Conservation (phyloP, 2,888 invertebrate genomes). For the Pristionchus japonicus region DNA sequence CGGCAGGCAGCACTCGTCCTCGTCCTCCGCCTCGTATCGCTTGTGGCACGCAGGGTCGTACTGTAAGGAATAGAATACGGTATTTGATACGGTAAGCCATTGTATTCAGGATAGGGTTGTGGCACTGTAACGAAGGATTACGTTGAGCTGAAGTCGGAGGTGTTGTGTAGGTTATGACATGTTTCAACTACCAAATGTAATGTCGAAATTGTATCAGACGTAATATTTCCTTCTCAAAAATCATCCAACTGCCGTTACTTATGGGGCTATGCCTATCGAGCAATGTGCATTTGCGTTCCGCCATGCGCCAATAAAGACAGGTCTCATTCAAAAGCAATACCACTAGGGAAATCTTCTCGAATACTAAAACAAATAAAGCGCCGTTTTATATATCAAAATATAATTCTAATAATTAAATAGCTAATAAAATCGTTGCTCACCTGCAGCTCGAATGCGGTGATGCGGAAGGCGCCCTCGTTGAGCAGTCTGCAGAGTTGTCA, state of each 20-base stretch:
- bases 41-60: slow-evolving; percentile 45
- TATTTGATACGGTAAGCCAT: too few species aligned
- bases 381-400: too few species aligned
- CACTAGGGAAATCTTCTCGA: too few species aligned
- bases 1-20: slow-evolving; percentile 24
- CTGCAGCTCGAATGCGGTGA: slow-evolving; percentile 42
- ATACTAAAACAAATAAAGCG: neutral
- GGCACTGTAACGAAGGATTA: neutral
- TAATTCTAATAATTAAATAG: neutral
- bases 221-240: too few species aligned
- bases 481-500: slow-evolving; percentile 21
- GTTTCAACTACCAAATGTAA: too few species aligned
- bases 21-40: slow-evolving; percentile 43
- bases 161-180: too few species aligned
- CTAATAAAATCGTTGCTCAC: neutral
- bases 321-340: neutral
- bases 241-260: too few species aligned
- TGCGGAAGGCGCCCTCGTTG: slow-evolving; percentile 47
- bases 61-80: slow-evolving; percentile 3
- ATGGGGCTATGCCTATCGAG: too few species aligned
- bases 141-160: too few species aligned
- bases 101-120: too few species aligned
- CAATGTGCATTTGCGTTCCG: neutral
- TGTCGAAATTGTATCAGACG: too few species aligned
- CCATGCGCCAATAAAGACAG: neutral